Evolutionary conservation across 1,140 invertebrate genomes (phyloP).

Genomic region (Drosophila hydei): DNA sequence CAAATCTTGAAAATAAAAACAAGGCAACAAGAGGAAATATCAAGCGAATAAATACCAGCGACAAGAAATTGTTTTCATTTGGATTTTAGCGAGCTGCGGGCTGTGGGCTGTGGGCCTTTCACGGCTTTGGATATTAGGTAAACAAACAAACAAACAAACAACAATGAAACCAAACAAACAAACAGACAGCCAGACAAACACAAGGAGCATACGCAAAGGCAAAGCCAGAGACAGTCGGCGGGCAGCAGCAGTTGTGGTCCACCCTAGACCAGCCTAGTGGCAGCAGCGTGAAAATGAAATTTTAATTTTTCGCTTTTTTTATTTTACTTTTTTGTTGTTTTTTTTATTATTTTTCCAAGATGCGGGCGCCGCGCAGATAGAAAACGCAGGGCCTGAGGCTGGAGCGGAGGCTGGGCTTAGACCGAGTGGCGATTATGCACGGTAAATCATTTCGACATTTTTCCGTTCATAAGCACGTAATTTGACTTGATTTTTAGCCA

Average conservation of each 20-base stretch:
- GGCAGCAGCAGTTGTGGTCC: slow-evolving; percentile 9
- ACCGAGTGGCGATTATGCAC: slow-evolving; percentile 73
- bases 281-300: slow-evolving; percentile 64
- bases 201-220: slow-evolving; percentile 25
- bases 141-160: slow-evolving; percentile 54
- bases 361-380: slow-evolving; percentile 20
- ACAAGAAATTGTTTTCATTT: slow-evolving; percentile 67
- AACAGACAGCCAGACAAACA: slow-evolving; percentile 53
- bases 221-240: neutral
- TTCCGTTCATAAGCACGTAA: slow-evolving; percentile 82
- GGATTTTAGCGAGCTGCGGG: slow-evolving; percentile 15
- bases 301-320: slow-evolving; percentile 66
- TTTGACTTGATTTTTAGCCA: slow-evolving; percentile 72
- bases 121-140: slow-evolving; percentile 36
- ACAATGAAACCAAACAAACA: slow-evolving; percentile 75
- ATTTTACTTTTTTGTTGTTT: neutral
- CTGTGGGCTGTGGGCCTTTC: neutral
- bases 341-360: slow-evolving; percentile 19
- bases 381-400: neutral
- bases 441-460: slow-evolving; percentile 84
- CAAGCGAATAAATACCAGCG: slow-evolving; percentile 37
- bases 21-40: slow-evolving; percentile 11
- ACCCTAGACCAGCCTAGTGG: slow-evolving; percentile 18
- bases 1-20: slow-evolving; percentile 9
- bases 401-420: neutral